phyloP scores from a whole-genome alignment of 2,888 invertebrate species.

The Celastrina argiolus region DNA sequence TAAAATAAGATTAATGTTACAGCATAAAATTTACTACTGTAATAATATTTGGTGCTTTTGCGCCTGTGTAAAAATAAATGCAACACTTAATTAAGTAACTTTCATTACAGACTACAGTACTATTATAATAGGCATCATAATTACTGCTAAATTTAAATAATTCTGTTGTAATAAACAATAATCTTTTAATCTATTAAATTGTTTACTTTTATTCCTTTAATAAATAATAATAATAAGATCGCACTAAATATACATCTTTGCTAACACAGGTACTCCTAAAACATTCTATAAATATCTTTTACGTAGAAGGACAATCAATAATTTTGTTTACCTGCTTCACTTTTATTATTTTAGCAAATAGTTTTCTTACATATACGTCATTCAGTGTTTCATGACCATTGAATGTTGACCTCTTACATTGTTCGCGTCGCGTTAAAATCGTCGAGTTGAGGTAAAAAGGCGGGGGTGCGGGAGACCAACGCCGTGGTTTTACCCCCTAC shows the following conservation, averaged over 20 bases:
- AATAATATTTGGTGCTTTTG: too few species aligned
- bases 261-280: background rate
- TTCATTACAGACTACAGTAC: too few species aligned
- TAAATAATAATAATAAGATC: background rate
- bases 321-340: background rate
- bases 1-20: too few species aligned
- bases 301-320: conserved; percentile 7
- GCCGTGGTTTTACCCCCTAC: conserved; percentile 37
- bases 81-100: too few species aligned
- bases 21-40: too few species aligned
- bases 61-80: too few species aligned
- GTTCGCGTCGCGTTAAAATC: conserved; percentile 18
- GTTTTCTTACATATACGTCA: conserved; percentile 26
- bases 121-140: too few species aligned
- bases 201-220: too few species aligned
- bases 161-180: too few species aligned
- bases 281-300: background rate
- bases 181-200: too few species aligned
- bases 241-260: background rate
- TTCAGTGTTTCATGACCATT: conserved; percentile 19
- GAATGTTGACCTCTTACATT: conserved; percentile 7
- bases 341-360: conserved; percentile 20
- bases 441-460: conserved; percentile 20
- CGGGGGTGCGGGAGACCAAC: conserved; percentile 28
- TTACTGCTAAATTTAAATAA: too few species aligned